These are phyloP conservation scores for Wasmannia auropunctata DNA, from an alignment of 1,140 invertebrate species.

Conservation along the genomic window DNA sequence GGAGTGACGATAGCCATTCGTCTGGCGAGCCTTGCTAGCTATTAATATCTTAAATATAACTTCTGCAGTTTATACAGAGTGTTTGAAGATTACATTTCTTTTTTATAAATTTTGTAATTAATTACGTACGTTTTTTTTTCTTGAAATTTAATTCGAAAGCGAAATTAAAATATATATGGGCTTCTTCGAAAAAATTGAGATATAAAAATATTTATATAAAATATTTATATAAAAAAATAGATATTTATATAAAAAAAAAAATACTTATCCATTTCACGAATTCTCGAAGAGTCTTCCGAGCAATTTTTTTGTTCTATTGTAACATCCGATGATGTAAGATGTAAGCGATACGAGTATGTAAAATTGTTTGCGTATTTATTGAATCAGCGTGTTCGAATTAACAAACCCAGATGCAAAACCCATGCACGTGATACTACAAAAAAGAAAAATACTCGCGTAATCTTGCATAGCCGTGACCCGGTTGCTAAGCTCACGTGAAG, in stretches of 20 bases:
- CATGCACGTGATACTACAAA: slow-evolving; percentile 65
- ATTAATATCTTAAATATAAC: not conserved
- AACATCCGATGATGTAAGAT: too few relatives aligned
- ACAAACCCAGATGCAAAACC: slow-evolving; percentile 75
- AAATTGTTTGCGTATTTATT: slow-evolving; percentile 70
- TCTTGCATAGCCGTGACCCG: slow-evolving; percentile 69
- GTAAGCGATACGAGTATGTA: too few relatives aligned
- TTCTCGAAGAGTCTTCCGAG: not conserved
- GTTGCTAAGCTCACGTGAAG: slow-evolving; percentile 16
- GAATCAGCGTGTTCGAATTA: slow-evolving; percentile 71
- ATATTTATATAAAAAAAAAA: not conserved
- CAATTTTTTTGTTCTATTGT: not conserved
- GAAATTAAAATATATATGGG: not conserved
- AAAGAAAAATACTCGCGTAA: slow-evolving; percentile 53
- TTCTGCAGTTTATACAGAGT: not conserved
- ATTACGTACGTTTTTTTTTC: not conserved
- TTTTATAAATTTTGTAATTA: not conserved
- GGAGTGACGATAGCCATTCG: not conserved
- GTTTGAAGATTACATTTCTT: not conserved
- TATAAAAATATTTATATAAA: too few relatives aligned
- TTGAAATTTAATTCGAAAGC: not conserved
- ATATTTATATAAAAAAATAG: too few relatives aligned
- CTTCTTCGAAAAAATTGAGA: not conserved
- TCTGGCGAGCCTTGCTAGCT: not conserved
- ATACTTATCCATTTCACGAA: not conserved